phyloP scores from a whole-genome alignment of 1,140 invertebrate species.

The Drosophila lacteicornis region DNA sequence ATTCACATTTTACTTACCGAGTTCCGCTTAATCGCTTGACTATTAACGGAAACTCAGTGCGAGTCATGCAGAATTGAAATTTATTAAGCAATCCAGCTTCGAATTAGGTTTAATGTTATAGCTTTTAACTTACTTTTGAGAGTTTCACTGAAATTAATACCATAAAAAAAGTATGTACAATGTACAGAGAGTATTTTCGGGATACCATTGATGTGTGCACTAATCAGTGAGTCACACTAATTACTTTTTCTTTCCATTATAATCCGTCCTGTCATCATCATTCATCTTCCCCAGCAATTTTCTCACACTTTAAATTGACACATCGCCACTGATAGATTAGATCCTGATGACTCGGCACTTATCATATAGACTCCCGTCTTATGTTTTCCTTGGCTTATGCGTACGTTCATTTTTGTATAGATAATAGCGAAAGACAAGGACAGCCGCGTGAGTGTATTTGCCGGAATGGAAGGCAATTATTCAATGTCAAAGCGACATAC shows the following conservation, averaged over 20 bases:
- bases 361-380: slow-evolving; percentile 34
- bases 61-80: no score
- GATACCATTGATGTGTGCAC: slow-evolving; percentile 1
- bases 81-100: no score
- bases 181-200: background rate
- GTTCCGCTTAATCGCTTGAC: slow-evolving; percentile 10
- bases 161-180: no score
- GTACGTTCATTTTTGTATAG: slow-evolving; percentile 13
- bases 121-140: no score
- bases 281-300: slow-evolving; percentile 62
- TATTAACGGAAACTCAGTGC: slow-evolving; percentile 7
- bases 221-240: slow-evolving; percentile 45
- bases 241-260: slow-evolving; percentile 49
- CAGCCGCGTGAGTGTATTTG: slow-evolving; percentile 37
- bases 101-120: no score
- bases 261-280: slow-evolving; percentile 56
- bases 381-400: slow-evolving; percentile 39
- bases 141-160: background rate
- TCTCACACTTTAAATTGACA: slow-evolving; percentile 82
- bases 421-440: slow-evolving; percentile 4
- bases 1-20: background rate
- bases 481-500: slow-evolving; percentile 70
- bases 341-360: slow-evolving; percentile 76
- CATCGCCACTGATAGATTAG: slow-evolving; percentile 71
- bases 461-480: slow-evolving; percentile 67